phyloP scores from a whole-genome alignment of 2,797 vertebrate species.

The Crypturellus tataupa region DNA sequence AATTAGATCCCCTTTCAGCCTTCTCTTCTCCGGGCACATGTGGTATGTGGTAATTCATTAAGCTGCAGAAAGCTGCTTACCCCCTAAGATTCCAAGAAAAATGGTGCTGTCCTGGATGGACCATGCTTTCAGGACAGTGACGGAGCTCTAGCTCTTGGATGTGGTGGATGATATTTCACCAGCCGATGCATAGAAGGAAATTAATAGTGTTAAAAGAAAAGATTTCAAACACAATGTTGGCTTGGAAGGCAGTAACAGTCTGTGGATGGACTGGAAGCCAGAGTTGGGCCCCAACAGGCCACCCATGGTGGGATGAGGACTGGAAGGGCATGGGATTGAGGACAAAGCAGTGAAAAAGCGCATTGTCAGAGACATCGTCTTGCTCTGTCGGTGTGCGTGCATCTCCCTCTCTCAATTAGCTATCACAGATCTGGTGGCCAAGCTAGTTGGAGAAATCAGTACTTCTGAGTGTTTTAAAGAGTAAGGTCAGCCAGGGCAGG shows the following conservation, averaged over 20 bases:
- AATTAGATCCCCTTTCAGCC: no score
- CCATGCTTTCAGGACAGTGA: accelerated
- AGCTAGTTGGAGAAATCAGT: neutral
- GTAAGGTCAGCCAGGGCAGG: neutral
- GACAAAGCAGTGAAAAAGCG: neutral
- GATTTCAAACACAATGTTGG: neutral
- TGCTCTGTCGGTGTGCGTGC: neutral
- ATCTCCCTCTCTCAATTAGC: neutral
- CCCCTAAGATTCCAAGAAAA: neutral
- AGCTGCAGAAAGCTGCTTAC: neutral
- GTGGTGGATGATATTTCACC: accelerated
- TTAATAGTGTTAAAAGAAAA: neutral
- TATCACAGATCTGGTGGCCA: neutral
- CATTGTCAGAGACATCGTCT: neutral
- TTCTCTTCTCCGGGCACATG: no score
- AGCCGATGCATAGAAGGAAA: neutral
- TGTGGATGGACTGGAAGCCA: neutral
- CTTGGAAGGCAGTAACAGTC: neutral
- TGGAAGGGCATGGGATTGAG: accelerated
- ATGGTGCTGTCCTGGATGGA: neutral
- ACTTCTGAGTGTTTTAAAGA: neutral
- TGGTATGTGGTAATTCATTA: accelerated
- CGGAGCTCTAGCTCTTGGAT: neutral
- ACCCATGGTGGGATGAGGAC: neutral
- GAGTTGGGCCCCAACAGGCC: neutral